Conservation (phyloP, 2,888 invertebrate genomes). For the Phyto melanocephala region DNA sequence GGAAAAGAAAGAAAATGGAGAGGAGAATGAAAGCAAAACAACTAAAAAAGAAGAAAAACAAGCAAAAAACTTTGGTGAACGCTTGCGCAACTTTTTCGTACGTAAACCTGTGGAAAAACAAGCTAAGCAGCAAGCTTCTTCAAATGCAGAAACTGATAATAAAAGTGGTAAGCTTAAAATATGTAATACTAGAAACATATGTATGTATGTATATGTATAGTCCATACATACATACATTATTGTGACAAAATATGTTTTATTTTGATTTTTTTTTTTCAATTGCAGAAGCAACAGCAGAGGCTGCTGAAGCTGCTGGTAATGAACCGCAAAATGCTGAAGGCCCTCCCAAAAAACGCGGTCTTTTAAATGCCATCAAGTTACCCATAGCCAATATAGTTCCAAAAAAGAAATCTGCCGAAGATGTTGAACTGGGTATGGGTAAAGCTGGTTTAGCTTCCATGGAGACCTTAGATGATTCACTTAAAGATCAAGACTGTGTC, state of each 20-base stretch:
- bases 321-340: slow-evolving; percentile 67
- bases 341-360: slow-evolving; percentile 79
- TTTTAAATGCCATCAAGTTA: slow-evolving; percentile 82
- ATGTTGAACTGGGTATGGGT: slow-evolving; percentile 81
- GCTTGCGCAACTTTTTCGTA: slow-evolving; percentile 81
- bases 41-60: slow-evolving; percentile 74
- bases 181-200: neutral
- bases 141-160: slow-evolving; percentile 75
- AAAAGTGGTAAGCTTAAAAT: slow-evolving; percentile 74
- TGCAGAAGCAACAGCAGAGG: slow-evolving; percentile 75
- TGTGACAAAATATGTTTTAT: no score
- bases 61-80: slow-evolving; percentile 77
- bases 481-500: slow-evolving; percentile 82
- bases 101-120: slow-evolving; percentile 79
- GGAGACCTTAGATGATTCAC: slow-evolving; percentile 89
- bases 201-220: no score
- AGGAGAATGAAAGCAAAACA: slow-evolving; percentile 61
- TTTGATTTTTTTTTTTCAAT: neutral
- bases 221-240: no score
- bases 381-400: slow-evolving; percentile 83
- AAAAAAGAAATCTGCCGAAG: slow-evolving; percentile 80
- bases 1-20: slow-evolving; percentile 76
- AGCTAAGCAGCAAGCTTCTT: slow-evolving; percentile 69
- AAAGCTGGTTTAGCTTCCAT: slow-evolving; percentile 88
- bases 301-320: slow-evolving; percentile 68